Conservation (phyloP, 2,797 vertebrate genomes). For the Sciaenops ocellatus region DNA sequence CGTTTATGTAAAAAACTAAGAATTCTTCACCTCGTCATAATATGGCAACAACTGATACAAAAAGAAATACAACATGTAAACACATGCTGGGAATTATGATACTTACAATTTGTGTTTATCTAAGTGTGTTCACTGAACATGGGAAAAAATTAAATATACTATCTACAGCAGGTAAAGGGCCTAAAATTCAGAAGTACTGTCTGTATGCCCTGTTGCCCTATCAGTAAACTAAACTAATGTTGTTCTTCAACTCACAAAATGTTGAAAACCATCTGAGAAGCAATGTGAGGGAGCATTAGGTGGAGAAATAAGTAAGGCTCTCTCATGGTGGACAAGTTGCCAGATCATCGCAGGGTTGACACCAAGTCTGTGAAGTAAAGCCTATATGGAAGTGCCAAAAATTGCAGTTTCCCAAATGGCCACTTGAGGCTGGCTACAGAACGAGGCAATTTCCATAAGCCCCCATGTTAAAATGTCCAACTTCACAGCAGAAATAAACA, state of each 20-base stretch:
- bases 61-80: too few relatives aligned
- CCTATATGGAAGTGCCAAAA: too few relatives aligned
- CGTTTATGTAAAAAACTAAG: background rate
- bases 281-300: too few relatives aligned
- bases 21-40: background rate
- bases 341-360: too few relatives aligned
- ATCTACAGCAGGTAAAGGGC: background rate
- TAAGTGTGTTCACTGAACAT: background rate
- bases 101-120: background rate
- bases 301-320: background rate
- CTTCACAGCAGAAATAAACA: too few relatives aligned
- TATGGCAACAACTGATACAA: background rate
- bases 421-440: too few relatives aligned
- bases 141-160: background rate
- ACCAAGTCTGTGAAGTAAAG: too few relatives aligned
- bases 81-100: background rate
- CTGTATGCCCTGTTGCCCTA: background rate
- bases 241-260: background rate
- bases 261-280: too few relatives aligned
- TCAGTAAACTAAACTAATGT: background rate
- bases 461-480: too few relatives aligned
- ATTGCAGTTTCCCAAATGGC: too few relatives aligned
- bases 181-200: background rate
- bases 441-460: too few relatives aligned
- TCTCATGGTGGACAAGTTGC: too few relatives aligned